phyloP scores from a whole-genome alignment of 2,888 invertebrate species.

The Ectemnius lituratus region DNA sequence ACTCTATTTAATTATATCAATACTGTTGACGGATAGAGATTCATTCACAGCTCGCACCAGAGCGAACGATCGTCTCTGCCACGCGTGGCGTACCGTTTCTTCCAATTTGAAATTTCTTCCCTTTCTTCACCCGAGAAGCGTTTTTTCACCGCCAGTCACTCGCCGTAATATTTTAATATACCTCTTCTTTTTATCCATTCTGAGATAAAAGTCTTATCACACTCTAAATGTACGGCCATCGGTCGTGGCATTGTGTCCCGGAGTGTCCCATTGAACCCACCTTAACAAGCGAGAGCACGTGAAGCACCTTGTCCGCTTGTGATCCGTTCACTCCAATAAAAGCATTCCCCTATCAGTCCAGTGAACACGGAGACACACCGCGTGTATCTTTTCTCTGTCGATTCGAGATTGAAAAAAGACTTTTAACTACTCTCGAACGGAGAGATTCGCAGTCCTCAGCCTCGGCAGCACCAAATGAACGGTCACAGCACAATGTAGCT shows the following conservation, averaged over 20 bases:
- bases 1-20: conserved; percentile 78
- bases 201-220: conserved; percentile 57
- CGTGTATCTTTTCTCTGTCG: conserved; percentile 30
- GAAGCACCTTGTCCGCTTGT: conserved; percentile 12
- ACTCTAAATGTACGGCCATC: conserved; percentile 48
- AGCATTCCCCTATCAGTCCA: conserved; percentile 15
- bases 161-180: conserved; percentile 36
- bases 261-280: conserved; percentile 28
- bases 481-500: conserved; percentile 24
- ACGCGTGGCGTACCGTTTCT: conserved; percentile 66
- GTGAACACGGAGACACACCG: conserved; percentile 36
- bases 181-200: conserved; percentile 26
- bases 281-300: conserved; percentile 30
- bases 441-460: conserved; percentile 35
- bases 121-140: conserved; percentile 33
- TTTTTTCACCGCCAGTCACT: conserved; percentile 40
- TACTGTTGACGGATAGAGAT: conserved; percentile 79
- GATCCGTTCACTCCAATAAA: conserved; percentile 3
- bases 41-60: conserved; percentile 76
- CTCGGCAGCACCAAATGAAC: conserved; percentile 24
- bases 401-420: conserved; percentile 31
- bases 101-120: conserved; percentile 39
- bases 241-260: conserved; percentile 38
- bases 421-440: conserved; percentile 35
- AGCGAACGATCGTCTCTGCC: conserved; percentile 72